phyloP scores from a whole-genome alignment of 2,797 vertebrate genomes.

The Nothura maculosa region DNA sequence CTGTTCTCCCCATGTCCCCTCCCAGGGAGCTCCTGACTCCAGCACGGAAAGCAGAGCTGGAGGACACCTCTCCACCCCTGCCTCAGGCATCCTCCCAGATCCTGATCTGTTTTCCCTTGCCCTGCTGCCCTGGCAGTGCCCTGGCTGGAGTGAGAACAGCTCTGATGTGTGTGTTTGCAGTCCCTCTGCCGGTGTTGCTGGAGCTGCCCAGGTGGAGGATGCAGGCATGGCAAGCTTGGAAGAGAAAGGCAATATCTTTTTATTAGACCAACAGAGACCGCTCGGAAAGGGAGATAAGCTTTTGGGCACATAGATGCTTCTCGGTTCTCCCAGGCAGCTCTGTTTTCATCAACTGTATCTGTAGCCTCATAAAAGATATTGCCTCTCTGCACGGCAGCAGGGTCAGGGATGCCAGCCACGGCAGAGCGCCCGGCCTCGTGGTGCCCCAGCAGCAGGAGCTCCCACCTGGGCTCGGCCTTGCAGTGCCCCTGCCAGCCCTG shows the following conservation, averaged over 20 bases:
- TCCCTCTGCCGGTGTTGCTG: fast-evolving
- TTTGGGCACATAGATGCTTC: neutral
- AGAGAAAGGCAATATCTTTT: neutral
- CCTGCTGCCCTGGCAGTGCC: neutral
- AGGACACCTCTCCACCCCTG: fast-evolving
- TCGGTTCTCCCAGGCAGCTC: neutral
- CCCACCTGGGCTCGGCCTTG: too few relatives aligned
- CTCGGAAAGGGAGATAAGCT: neutral
- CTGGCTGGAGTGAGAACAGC: fast-evolving
- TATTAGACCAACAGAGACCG: neutral
- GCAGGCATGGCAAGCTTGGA: fast-evolving
- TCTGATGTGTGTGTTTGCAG: neutral
- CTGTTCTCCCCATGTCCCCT: neutral
- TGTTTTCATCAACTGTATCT: fast-evolving
- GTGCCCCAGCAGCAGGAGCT: too few relatives aligned
- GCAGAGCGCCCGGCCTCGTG: fast-evolving
- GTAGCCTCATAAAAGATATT: neutral
- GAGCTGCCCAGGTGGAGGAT: neutral
- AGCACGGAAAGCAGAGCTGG: fast-evolving
- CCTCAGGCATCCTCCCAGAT: fast-evolving
- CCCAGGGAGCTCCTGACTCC: fast-evolving
- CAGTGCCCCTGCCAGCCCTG: neutral
- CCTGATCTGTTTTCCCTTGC: fast-evolving
- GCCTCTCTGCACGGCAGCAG: fast-evolving
- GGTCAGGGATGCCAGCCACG: fast-evolving